phyloP scores from a whole-genome alignment of 2,888 invertebrate genomes.

The Tubulanus polymorphus region DNA sequence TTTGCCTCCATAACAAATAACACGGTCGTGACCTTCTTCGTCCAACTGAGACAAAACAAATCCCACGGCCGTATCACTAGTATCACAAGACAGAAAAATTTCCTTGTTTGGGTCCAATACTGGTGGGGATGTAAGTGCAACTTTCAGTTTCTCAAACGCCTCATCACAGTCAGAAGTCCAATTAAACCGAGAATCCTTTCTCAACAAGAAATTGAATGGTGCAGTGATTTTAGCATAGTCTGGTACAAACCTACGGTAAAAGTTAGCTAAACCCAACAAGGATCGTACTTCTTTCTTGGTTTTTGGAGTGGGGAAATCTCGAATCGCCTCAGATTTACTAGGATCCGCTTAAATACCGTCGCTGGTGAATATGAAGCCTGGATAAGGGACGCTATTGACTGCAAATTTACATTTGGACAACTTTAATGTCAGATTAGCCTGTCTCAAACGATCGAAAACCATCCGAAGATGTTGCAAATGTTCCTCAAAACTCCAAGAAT shows the following conservation, averaged over 20 bases:
- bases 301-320: slow-evolving; percentile 12
- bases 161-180: slow-evolving; percentile 35
- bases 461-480: slow-evolving; percentile 17
- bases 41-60: slow-evolving; percentile 23
- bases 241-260: slow-evolving; percentile 47
- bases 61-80: slow-evolving; percentile 20
- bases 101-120: slow-evolving; percentile 21
- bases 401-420: slow-evolving; percentile 22
- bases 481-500: slow-evolving; percentile 16
- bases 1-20: slow-evolving; percentile 21
- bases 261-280: slow-evolving; percentile 32
- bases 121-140: slow-evolving; percentile 20
- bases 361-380: slow-evolving; percentile 20
- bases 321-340: slow-evolving; percentile 12
- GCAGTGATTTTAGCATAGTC: slow-evolving; percentile 28
- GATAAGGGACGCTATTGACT: slow-evolving; percentile 15
- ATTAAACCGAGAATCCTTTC: slow-evolving; percentile 27
- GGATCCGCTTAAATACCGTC: slow-evolving; percentile 20
- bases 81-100: slow-evolving; percentile 20
- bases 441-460: slow-evolving; percentile 17
- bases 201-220: slow-evolving; percentile 37
- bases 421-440: slow-evolving; percentile 20
- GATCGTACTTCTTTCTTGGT: slow-evolving; percentile 10
- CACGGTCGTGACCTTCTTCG: slow-evolving; percentile 12
- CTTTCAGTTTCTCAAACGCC: slow-evolving; percentile 39